Base-by-base conservation (phyloP, 2,113 vertebrate genomes). In the Gnathonemus longibarbis region DNA sequence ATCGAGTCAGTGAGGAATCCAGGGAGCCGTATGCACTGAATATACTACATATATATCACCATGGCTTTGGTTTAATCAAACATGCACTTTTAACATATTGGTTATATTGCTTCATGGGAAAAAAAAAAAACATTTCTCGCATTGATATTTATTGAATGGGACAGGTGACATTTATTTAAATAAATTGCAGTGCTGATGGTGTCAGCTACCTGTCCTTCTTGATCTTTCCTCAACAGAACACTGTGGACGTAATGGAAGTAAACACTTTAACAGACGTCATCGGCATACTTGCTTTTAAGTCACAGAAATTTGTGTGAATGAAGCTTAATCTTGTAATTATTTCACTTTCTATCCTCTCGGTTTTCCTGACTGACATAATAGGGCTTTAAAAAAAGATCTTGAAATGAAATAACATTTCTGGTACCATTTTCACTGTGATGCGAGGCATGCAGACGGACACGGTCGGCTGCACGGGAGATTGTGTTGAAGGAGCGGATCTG, bases 401-500 rank as follows among this genome's bases (percentile, higher is more conserved):
- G 92, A 17, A 39, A 58, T 83, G 21, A 42, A 88, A 58, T 92
- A 94, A 94, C 92, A 91, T 91, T 92, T 74, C 45, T 66, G 88
- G 66, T 83, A 90, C 91, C 90, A 91, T 91, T 84, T 92, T 94
- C 94, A 94, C 95, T 95, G 94, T 95, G 94, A 95, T 93, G 92
- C 91, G 90, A 91, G 53, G 2, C 31, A 19, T 50, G 56, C 3
- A 17, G 53, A n/a, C 6, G 0, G 89, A 90, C 90, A 88, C 66
- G 91, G 58, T 84, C 90, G 92, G 83, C 80, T 42, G 90, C 74
- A 62, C 49, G 90, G 19, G 46, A 53, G 15, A 35, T 66, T 58
- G 35, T 58, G 88, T 70, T 53, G 88, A 56, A 86, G 90, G 89
- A 83, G 84, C 91, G 70, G 93, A 52, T 88, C 27, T 91, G 66